Percentiles rank a stretch among this genome's conserved stretches.
These are phyloP conservation scores for Sakesphorus luctuosus DNA, from an alignment of 2,113 vertebrate species.

Conservation along the genomic window DNA sequence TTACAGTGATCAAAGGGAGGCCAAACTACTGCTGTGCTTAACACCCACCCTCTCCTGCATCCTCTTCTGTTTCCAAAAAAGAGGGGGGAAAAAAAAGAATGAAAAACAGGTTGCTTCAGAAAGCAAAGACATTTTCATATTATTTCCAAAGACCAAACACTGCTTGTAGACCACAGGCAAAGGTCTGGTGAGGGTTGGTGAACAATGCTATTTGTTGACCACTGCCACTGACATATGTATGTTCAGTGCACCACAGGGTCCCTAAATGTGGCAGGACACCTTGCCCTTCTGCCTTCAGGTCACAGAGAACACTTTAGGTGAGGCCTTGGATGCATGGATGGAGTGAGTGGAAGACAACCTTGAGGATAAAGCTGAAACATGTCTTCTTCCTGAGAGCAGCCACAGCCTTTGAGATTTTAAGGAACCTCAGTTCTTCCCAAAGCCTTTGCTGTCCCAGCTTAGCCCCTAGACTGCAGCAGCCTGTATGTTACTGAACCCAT, in stretches of 20 bases:
- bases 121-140: background rate
- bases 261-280: background rate
- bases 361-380: background rate
- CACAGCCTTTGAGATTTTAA: background rate
- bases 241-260: background rate
- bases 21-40: background rate
- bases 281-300: fast-evolving
- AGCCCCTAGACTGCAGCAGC: background rate
- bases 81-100: too few species aligned
- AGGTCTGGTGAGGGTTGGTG: background rate
- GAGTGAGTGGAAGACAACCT: fast-evolving
- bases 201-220: background rate
- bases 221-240: background rate
- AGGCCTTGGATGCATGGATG: background rate
- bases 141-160: background rate
- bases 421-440: background rate
- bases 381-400: background rate
- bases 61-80: background rate
- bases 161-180: background rate
- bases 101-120: background rate
- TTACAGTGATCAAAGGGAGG: background rate
- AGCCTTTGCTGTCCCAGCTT: background rate
- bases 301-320: background rate
- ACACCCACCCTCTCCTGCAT: background rate
- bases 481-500: background rate